Percentiles rank a stretch among this genome's conserved stretches.
These are phyloP conservation scores for Emydocephalus ijimae DNA, from an alignment of 2,113 vertebrate genomes.

Conservation along the genomic window DNA sequence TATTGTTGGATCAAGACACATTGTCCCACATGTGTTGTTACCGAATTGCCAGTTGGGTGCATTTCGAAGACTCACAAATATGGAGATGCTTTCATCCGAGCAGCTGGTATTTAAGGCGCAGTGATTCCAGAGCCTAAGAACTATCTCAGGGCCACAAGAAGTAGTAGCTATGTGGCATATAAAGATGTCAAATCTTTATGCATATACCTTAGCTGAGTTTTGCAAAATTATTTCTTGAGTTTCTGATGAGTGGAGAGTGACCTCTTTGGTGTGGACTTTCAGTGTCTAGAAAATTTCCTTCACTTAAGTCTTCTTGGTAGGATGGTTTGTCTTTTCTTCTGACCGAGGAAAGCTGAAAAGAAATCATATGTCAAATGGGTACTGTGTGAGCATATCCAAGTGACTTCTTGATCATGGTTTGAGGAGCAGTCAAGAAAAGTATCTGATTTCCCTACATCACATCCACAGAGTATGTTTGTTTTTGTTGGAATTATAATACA, in stretches of 20 bases:
- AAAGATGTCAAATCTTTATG: not conserved
- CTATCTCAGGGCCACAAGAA: not conserved
- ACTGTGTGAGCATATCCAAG: not conserved
- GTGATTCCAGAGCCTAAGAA: not conserved
- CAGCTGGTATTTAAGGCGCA: not conserved
- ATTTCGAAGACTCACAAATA: not conserved
- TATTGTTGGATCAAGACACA: not conserved
- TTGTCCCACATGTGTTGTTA: not conserved
- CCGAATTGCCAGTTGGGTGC: not conserved
- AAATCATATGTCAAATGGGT: not conserved
- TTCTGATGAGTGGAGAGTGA: constrained; percentile 17
- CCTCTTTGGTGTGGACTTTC: not conserved
- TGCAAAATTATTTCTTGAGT: not conserved
- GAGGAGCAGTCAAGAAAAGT: no score
- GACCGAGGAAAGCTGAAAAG: constrained; percentile 7
- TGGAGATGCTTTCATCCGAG: not conserved
- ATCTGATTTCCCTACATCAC: not conserved
- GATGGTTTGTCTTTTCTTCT: not conserved
- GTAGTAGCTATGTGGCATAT: not conserved
- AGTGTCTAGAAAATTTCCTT: not conserved
- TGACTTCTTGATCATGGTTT: not conserved
- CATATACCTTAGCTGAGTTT: not conserved
- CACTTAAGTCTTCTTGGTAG: constrained; percentile 24
- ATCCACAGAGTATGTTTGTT: not conserved
- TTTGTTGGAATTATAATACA: not conserved